Conservation (phyloP, 2,888 invertebrate species). For the Caenorhabditis zanzibari region DNA sequence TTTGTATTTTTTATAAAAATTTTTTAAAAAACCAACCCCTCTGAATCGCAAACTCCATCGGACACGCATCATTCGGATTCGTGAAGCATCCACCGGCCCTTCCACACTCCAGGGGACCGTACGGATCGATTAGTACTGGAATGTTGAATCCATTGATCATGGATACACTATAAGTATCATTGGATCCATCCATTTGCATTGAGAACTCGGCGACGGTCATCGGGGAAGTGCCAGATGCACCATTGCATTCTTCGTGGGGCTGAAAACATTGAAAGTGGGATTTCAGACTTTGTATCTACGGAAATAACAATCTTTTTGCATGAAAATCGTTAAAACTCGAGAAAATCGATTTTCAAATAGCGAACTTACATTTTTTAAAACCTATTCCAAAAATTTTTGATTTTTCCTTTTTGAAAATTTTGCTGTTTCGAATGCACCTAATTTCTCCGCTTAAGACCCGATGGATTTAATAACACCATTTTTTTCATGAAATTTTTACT, state of each 20-base stretch:
- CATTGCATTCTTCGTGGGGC: conserved; percentile 61
- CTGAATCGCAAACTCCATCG: conserved; percentile 23
- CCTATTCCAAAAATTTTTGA: background rate
- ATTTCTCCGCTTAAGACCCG: too few relatives aligned
- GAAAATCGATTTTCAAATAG: too few relatives aligned
- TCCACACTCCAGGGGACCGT: conserved; percentile 27
- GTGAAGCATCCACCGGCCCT: conserved; percentile 16
- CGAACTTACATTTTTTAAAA: too few relatives aligned
- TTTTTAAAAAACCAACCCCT: conserved; percentile 12
- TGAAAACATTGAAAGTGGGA: conserved; percentile 23
- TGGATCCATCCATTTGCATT: conserved; percentile 79
- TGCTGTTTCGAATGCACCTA: too few relatives aligned
- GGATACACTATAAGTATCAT: conserved; percentile 85
- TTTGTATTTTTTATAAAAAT: too few relatives aligned
- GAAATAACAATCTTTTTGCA: too few relatives aligned
- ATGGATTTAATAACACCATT: too few relatives aligned
- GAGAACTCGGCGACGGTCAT: conserved; percentile 85
- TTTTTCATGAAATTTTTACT: too few relatives aligned
- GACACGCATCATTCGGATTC: conserved; percentile 10
- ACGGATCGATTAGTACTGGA: conserved; percentile 68
- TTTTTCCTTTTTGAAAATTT: too few relatives aligned
- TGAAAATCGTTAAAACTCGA: too few relatives aligned
- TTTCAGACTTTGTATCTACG: background rate
- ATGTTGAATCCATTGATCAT: conserved; percentile 86
- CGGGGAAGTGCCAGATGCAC: conserved; percentile 85